Percentiles rank a stretch among this genome's conserved stretches.
Evolutionary conservation across 2,113 vertebrate genomes (phyloP).

Genomic region (Arothron firmamentum): DNA sequence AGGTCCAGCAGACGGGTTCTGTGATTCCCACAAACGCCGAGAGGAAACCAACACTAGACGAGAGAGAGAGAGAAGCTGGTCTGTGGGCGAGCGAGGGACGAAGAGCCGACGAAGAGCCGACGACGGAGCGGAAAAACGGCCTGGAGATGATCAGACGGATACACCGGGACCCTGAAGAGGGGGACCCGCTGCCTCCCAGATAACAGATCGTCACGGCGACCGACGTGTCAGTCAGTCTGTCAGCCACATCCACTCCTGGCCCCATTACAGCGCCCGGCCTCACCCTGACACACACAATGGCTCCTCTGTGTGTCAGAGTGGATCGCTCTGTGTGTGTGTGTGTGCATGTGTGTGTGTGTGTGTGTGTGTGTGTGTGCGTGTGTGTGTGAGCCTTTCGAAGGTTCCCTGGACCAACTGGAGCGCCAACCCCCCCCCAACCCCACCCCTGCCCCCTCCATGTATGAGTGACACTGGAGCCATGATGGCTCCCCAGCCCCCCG

Average conservation of each 20-base stretch:
- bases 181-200: constrained; percentile 32
- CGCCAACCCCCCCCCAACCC: constrained; percentile 6
- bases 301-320: constrained; percentile 49
- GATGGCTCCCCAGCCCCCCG: constrained; percentile 24
- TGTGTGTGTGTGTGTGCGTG: constrained; percentile 29
- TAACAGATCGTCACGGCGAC: constrained; percentile 58
- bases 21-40: neutral
- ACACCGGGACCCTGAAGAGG: constrained; percentile 37
- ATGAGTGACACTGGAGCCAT: constrained; percentile 65
- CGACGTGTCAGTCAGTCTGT: constrained; percentile 66
- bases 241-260: constrained; percentile 60
- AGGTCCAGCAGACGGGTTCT: too few species aligned
- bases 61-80: neutral
- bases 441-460: constrained; percentile 6
- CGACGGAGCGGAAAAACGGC: constrained; percentile 51
- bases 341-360: constrained; percentile 36
- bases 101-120: too few species aligned
- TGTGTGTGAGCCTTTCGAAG: constrained; percentile 57
- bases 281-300: constrained; percentile 55
- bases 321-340: constrained; percentile 2
- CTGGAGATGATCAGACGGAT: constrained; percentile 52
- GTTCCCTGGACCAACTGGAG: constrained; percentile 48
- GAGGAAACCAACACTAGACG: too few species aligned
- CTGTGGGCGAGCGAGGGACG: constrained; percentile 16
- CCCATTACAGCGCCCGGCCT: constrained; percentile 44